Conservation (phyloP, 2,113 vertebrate species). For the Noturus placidus region DNA sequence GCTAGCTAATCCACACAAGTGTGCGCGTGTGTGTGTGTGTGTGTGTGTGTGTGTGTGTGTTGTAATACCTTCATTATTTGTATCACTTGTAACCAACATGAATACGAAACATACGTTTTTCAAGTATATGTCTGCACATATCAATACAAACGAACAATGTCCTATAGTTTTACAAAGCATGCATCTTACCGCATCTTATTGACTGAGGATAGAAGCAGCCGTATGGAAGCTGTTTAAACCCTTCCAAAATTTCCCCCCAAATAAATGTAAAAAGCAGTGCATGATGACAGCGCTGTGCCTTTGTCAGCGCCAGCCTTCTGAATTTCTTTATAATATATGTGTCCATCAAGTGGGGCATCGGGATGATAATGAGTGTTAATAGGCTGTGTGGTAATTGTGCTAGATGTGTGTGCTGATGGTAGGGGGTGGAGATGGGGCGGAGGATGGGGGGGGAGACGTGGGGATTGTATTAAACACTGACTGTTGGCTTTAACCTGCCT, state of each 20-base stretch:
- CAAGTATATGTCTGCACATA: neutral
- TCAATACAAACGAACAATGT: neutral
- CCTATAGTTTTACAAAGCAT: neutral
- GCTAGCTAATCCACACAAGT: slow-evolving; percentile 60
- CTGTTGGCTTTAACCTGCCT: slow-evolving; percentile 57
- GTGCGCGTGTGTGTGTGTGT: slow-evolving; percentile 14
- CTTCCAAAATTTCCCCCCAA: neutral
- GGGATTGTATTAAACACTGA: slow-evolving; percentile 58
- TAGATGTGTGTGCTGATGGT: slow-evolving; percentile 45
- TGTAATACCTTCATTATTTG: neutral
- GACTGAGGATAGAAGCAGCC: neutral
- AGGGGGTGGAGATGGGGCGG: neutral
- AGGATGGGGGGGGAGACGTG: slow-evolving; percentile 7
- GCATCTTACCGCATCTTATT: slow-evolving; percentile 27
- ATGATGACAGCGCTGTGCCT: slow-evolving; percentile 33
- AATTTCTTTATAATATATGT: slow-evolving; percentile 59
- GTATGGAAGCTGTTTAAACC: slow-evolving; percentile 21
- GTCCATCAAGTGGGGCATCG: slow-evolving; percentile 54
- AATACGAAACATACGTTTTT: neutral
- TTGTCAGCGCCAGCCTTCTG: slow-evolving; percentile 40
- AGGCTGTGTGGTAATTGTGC: slow-evolving; percentile 56
- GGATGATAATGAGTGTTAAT: slow-evolving; percentile 60
- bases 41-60: slow-evolving; percentile 26
- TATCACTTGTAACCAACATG: neutral
- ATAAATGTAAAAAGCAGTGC: neutral